These are phyloP conservation scores for Xestia sexstrigata DNA, from an alignment of 2,888 invertebrate genomes.

Conservation along the genomic window DNA sequence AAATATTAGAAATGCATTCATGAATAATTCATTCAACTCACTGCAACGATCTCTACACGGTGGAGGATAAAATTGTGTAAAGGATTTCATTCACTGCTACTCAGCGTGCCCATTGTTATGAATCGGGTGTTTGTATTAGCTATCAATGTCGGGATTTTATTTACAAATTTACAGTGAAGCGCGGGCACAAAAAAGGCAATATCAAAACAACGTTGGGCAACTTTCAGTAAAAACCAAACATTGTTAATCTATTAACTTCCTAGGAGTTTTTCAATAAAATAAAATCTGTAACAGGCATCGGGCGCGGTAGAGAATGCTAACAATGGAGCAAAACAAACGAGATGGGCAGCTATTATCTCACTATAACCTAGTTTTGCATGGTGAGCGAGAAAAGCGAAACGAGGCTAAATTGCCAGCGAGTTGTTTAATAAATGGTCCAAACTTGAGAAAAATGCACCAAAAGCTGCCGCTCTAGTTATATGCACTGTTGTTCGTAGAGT, in stretches of 20 bases:
- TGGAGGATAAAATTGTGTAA: slow-evolving; percentile 29
- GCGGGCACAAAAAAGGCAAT: slow-evolving; percentile 54
- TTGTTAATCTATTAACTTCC: slow-evolving; percentile 70
- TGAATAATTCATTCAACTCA: slow-evolving; percentile 39
- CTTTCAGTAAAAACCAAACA: slow-evolving; percentile 57
- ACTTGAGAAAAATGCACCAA: slow-evolving; percentile 67
- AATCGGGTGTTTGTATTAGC: slow-evolving; percentile 59
- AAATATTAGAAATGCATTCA: slow-evolving; percentile 50
- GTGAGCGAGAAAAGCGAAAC: slow-evolving; percentile 75
- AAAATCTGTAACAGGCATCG: slow-evolving; percentile 68
- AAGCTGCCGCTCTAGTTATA: slow-evolving; percentile 54
- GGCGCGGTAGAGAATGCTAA: slow-evolving; percentile 76
- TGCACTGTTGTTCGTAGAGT: slow-evolving; percentile 64
- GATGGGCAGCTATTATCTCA: slow-evolving; percentile 80
- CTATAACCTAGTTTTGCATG: slow-evolving; percentile 81
- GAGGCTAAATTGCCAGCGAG: slow-evolving; percentile 75
- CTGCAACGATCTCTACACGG: slow-evolving; percentile 15
- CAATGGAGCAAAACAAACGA: slow-evolving; percentile 79
- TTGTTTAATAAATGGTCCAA: slow-evolving; percentile 74
- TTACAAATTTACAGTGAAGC: slow-evolving; percentile 51
- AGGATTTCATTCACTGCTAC: slow-evolving; percentile 43
- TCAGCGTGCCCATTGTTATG: slow-evolving; percentile 42
- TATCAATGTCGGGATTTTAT: slow-evolving; percentile 55
- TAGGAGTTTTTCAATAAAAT: slow-evolving; percentile 76
- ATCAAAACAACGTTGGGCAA: slow-evolving; percentile 42